Evolutionary conservation across 2,888 invertebrate species (phyloP).

Genomic region (Tetropium fuscum): DNA sequence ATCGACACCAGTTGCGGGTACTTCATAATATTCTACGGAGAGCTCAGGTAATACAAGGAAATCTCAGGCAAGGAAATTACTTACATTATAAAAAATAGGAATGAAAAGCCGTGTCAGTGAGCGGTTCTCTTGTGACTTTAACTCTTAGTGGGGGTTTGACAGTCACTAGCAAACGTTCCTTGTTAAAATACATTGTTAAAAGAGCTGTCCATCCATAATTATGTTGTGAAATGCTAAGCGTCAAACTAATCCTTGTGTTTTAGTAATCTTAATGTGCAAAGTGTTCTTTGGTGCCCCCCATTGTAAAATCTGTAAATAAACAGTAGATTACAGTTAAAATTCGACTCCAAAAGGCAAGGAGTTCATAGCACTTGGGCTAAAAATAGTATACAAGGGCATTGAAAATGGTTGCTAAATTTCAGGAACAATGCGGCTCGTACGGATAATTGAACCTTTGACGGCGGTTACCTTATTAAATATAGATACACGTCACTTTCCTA

Average conservation of each 20-base stretch:
- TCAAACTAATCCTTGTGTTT: slow-evolving; percentile 22
- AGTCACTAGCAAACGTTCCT: slow-evolving; percentile 46
- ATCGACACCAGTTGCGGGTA: slow-evolving; percentile 73
- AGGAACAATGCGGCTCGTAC: slow-evolving; percentile 7
- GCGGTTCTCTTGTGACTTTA: slow-evolving; percentile 53
- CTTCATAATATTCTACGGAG: slow-evolving; percentile 69
- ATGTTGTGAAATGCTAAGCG: slow-evolving; percentile 45
- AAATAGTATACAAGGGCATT: slow-evolving; percentile 45
- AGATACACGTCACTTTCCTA: slow-evolving; percentile 26
- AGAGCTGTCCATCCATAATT: slow-evolving; percentile 40
- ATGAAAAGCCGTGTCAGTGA: slow-evolving; percentile 53
- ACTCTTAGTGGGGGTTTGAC: slow-evolving; percentile 49
- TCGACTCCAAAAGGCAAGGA: slow-evolving; percentile 34
- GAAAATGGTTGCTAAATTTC: slow-evolving; percentile 18
- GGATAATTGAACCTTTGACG: background rate
- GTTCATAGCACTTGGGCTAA: slow-evolving; percentile 44
- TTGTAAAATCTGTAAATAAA: slow-evolving; percentile 58
- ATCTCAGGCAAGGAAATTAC: slow-evolving; percentile 28
- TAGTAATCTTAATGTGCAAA: slow-evolving; percentile 27
- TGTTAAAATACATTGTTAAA: slow-evolving; percentile 50
- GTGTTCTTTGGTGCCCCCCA: slow-evolving; percentile 58
- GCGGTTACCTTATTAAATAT: slow-evolving; percentile 24
- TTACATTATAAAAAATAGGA: slow-evolving; percentile 55
- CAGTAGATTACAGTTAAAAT: slow-evolving; percentile 25
- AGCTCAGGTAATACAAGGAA: too few relatives aligned